Conservation (phyloP, 2,888 invertebrate genomes). For the Ganaspis brasiliensis region DNA sequence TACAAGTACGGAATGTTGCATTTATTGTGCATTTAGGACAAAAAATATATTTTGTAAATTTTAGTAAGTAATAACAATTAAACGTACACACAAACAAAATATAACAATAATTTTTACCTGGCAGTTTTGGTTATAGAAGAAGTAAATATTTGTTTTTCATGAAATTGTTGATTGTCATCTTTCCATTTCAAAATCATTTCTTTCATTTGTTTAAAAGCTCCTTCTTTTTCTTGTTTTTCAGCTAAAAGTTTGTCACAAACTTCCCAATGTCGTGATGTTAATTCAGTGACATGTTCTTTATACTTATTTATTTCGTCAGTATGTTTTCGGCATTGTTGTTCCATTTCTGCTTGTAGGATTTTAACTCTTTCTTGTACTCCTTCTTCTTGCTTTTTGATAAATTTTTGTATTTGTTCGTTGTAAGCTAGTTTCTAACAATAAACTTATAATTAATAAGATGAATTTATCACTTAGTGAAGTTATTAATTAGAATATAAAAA, state of each 20-base stretch:
- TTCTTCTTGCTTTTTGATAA: constrained; percentile 83
- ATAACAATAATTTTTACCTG: constrained; percentile 63
- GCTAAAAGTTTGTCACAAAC: constrained; percentile 84
- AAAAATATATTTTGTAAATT: too few relatives aligned
- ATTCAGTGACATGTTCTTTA: constrained; percentile 81
- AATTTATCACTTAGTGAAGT: too few relatives aligned
- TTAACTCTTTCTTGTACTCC: constrained; percentile 81
- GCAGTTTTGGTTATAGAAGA: constrained; percentile 60
- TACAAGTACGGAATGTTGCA: too few relatives aligned
- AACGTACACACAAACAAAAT: not conserved
- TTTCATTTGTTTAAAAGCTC: constrained; percentile 78
- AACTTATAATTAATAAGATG: too few relatives aligned
- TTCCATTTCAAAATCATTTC: constrained; percentile 58
- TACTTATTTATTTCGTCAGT: constrained; percentile 80
- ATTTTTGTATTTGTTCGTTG: constrained; percentile 83
- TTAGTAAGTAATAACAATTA: constrained; percentile 31
- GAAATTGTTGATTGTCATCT: constrained; percentile 48
- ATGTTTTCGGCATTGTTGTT: constrained; percentile 74
- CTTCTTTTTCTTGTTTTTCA: constrained; percentile 83
- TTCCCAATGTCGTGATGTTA: constrained; percentile 84
- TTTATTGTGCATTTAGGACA: too few relatives aligned
- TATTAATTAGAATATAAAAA: too few relatives aligned
- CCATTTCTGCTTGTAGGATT: constrained; percentile 71
- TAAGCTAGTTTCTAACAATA: constrained; percentile 80
- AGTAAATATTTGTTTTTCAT: constrained; percentile 45